Conservation (phyloP, 1,140 invertebrate genomes). For the Heliconius himera region DNA sequence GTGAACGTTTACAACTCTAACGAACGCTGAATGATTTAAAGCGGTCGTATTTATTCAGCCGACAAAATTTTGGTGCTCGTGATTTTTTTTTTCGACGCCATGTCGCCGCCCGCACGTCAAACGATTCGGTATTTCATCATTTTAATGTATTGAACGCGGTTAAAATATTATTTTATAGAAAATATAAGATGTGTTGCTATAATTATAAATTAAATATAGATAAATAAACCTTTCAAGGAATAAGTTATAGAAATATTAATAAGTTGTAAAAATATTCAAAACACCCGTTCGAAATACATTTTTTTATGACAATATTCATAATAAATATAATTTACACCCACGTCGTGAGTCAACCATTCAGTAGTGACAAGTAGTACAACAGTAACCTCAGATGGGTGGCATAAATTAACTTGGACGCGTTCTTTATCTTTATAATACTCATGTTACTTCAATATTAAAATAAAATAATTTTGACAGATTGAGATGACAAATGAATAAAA, state of each 20-base stretch:
- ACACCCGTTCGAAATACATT: not conserved
- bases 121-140: not conserved
- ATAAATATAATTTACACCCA: not conserved
- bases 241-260: not conserved
- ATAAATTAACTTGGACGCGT: conserved; percentile 1
- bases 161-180: not conserved
- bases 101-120: not conserved
- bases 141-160: not conserved
- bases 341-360: conserved; percentile 3
- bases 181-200: not conserved
- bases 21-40: conserved; percentile 37
- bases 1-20: conserved; percentile 31
- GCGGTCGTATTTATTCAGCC: conserved; percentile 32
- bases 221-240: too few relatives aligned
- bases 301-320: not conserved
- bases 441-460: not conserved
- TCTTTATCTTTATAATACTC: not conserved
- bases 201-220: not conserved
- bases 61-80: conserved; percentile 10
- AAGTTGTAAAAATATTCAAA: not conserved
- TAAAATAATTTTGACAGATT: not conserved
- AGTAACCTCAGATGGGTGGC: not conserved
- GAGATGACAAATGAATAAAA: not conserved
- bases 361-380: conserved; percentile 7
- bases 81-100: conserved; percentile 10